These are phyloP conservation scores for Portunus trituberculatus DNA, from an alignment of 1,140 invertebrate genomes.

Conservation along the genomic window DNA sequence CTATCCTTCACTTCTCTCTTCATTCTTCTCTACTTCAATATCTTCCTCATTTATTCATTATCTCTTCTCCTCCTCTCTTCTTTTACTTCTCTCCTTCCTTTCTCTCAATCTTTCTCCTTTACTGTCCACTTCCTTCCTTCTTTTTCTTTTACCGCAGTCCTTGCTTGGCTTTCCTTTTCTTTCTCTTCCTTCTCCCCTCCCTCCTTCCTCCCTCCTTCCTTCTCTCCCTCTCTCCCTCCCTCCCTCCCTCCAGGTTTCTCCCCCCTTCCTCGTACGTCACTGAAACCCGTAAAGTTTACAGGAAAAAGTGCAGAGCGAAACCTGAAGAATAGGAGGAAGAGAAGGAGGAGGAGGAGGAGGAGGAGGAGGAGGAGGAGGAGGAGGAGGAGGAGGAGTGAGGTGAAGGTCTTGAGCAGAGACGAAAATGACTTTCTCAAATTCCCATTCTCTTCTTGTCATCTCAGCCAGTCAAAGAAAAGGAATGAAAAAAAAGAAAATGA, in stretches of 20 bases:
- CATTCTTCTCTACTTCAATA: too few species aligned
- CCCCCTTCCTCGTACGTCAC: not conserved
- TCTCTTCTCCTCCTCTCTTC: too few species aligned
- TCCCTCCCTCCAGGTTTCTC: not conserved
- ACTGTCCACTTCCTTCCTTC: too few species aligned
- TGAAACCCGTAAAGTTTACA: not conserved
- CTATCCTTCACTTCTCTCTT: too few species aligned
- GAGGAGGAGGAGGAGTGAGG: not conserved
- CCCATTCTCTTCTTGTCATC: not conserved
- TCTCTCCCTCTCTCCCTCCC: not conserved
- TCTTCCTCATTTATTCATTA: too few species aligned
- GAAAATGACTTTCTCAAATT: not conserved
- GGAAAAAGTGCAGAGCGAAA: conserved; percentile 1
- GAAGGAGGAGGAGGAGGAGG: not conserved
- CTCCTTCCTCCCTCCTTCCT: not conserved
- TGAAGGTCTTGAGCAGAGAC: not conserved
- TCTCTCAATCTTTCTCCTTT: too few species aligned
- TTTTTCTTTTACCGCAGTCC: too few species aligned
- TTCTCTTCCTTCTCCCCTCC: not conserved
- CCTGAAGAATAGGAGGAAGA: not conserved
- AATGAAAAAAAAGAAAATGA: not conserved
- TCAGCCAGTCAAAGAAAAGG: not conserved
- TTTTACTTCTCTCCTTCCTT: too few species aligned
- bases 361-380: not conserved
- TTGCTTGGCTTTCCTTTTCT: not conserved